phyloP scores from a whole-genome alignment of 2,797 vertebrate genomes.

The Dicrostonyx torquatus region DNA sequence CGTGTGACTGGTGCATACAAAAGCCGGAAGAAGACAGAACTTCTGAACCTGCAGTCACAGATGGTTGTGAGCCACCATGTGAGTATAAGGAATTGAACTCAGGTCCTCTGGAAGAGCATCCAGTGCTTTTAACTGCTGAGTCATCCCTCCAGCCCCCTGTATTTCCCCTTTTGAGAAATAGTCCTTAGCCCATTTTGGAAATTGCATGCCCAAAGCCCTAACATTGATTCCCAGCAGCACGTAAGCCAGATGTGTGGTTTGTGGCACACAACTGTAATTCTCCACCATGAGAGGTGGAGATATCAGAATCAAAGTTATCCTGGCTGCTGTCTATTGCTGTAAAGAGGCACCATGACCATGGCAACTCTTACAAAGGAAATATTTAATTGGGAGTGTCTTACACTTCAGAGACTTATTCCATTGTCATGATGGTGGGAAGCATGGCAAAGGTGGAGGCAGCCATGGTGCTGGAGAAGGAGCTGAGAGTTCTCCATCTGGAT shows the following conservation, averaged over 20 bases:
- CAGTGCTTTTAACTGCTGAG: background rate
- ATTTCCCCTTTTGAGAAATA: background rate
- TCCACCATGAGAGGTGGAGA: too few species aligned
- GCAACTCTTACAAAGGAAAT: background rate
- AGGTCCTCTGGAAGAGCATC: background rate
- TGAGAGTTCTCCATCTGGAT: background rate
- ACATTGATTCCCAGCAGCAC: background rate
- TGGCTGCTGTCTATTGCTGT: background rate
- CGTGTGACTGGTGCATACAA: background rate
- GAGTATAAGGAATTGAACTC: background rate
- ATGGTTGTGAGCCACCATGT: background rate
- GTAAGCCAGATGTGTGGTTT: too few species aligned
- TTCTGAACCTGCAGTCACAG: background rate
- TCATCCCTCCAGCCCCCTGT: background rate
- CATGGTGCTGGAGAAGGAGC: background rate
- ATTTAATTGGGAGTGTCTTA: background rate
- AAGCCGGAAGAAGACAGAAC: background rate
- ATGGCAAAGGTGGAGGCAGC: background rate
- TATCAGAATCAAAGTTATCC: background rate
- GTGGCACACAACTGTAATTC: background rate
- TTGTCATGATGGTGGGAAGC: background rate
- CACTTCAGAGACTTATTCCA: background rate
- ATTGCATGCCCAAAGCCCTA: background rate
- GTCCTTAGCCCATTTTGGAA: background rate
- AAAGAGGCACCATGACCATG: background rate